phyloP scores from a whole-genome alignment of 2,797 vertebrate genomes.

The Myoxocephalus aenaeus region DNA sequence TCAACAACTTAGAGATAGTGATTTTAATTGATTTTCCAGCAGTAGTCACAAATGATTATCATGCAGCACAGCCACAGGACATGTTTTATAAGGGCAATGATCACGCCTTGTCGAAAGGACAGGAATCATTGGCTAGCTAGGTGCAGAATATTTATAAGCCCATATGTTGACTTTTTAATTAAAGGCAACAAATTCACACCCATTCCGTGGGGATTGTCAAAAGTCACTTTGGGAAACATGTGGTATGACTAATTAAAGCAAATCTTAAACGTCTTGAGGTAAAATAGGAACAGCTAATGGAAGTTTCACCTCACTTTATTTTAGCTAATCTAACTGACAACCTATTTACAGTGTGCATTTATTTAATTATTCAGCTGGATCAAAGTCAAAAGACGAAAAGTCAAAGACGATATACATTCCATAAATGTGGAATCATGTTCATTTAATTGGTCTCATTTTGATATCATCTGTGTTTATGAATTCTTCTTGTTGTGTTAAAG shows the following conservation, averaged over 20 bases:
- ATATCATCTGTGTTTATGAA: background rate
- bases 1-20: background rate
- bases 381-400: background rate
- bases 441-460: background rate
- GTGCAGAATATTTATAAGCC: background rate
- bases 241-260: slow-evolving; percentile 15
- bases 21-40: background rate
- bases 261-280: slow-evolving; percentile 2
- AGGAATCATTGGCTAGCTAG: background rate
- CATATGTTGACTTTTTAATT: slow-evolving; percentile 18
- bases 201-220: background rate
- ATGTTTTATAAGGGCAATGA: slow-evolving; percentile 25
- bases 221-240: slow-evolving; percentile 3
- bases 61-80: background rate
- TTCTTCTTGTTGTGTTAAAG: slow-evolving; percentile 49
- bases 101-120: background rate
- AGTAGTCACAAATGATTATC: background rate
- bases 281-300: background rate
- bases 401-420: background rate
- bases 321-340: slow-evolving; percentile 7
- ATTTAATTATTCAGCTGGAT: background rate
- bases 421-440: background rate
- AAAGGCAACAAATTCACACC: slow-evolving; percentile 9
- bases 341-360: background rate
- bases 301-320: background rate